A percentile compares a stretch with the other conserved stretches of the same genome.
Conservation (phyloP, 2,113 vertebrate genomes). For the Phrynocephalus versicolor region DNA sequence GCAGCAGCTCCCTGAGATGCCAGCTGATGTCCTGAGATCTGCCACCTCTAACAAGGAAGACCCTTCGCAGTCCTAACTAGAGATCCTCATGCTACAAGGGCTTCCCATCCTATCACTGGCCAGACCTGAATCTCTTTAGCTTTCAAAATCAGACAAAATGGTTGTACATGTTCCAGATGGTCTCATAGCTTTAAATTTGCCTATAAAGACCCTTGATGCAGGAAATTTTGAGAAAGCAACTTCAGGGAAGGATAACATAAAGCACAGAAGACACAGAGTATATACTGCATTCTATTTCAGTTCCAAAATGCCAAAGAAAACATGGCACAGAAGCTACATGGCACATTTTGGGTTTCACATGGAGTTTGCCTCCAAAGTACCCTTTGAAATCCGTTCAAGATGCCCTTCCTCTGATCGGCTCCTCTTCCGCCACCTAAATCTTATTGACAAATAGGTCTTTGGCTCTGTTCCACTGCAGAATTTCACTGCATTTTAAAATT, state of each 20-base stretch:
- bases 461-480: background rate
- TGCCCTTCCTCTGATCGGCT: background rate
- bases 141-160: background rate
- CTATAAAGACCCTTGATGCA: background rate
- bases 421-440: background rate
- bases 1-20: no score
- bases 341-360: background rate
- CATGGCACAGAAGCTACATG: background rate
- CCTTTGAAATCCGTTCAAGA: background rate
- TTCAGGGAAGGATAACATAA: background rate
- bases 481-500: background rate
- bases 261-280: background rate
- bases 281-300: background rate
- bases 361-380: background rate
- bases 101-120: background rate
- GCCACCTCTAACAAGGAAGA: no score
- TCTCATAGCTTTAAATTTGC: background rate
- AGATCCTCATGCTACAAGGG: background rate
- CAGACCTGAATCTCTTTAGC: background rate
- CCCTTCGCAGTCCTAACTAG: background rate
- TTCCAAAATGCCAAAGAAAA: background rate
- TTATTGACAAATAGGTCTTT: background rate
- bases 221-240: background rate
- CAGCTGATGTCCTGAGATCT: no score
- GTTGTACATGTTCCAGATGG: background rate